Evolutionary conservation across 1,140 invertebrate genomes (phyloP).

Genomic region (Drosophila yakuba): DNA sequence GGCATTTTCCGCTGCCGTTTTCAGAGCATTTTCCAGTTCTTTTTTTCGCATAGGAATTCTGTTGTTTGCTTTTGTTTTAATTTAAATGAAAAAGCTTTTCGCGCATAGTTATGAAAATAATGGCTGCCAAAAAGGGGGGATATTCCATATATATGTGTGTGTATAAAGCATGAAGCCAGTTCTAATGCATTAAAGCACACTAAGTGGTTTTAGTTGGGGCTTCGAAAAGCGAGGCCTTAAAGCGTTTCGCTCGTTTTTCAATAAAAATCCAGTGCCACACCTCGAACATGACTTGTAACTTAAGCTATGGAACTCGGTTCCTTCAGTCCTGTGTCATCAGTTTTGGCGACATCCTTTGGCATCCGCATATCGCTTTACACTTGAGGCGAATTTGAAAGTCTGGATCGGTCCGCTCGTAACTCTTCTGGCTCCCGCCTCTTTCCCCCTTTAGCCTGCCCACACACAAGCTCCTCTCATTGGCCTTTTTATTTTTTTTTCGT

Average conservation of each 20-base stretch:
- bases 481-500: constrained; percentile 27
- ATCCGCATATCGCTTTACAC: constrained; percentile 78
- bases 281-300: constrained; percentile 78
- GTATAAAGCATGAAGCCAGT: constrained; percentile 1
- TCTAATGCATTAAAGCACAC: constrained; percentile 48
- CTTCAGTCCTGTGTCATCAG: constrained; percentile 47
- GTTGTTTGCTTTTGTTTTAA: constrained; percentile 50
- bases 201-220: constrained; percentile 38
- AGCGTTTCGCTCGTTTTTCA: constrained; percentile 32
- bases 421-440: constrained; percentile 59
- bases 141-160: background rate
- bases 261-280: constrained; percentile 39
- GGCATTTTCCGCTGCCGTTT: constrained; percentile 71
- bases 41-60: constrained; percentile 36
- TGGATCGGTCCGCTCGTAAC: constrained; percentile 73
- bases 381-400: constrained; percentile 82
- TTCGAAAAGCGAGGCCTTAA: constrained; percentile 25
- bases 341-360: constrained; percentile 58
- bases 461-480: constrained; percentile 51
- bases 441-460: constrained; percentile 8
- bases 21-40: constrained; percentile 64
- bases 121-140: constrained; percentile 35
- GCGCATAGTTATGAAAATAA: constrained; percentile 80
- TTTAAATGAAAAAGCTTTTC: constrained; percentile 83
- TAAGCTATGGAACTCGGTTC: constrained; percentile 61